These are phyloP conservation scores for Acanthacorydalis orientalis DNA, from an alignment of 2,888 invertebrate species.

Conservation along the genomic window DNA sequence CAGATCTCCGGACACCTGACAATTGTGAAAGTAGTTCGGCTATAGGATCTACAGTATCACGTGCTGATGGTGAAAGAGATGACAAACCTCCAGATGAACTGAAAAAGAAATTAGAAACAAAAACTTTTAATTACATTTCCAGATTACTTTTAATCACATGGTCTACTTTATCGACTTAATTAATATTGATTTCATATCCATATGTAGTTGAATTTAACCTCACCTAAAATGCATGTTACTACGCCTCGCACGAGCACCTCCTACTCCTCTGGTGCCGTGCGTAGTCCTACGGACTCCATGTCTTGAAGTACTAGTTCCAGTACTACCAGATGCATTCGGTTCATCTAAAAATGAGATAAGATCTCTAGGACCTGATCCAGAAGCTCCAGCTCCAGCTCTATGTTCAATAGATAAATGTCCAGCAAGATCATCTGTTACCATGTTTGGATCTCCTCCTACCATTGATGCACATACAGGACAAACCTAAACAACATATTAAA, in stretches of 20 bases:
- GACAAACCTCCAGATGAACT: conserved; percentile 75
- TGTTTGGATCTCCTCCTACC: conserved; percentile 93
- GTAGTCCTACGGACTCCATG: conserved; percentile 27
- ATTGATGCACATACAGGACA: conserved; percentile 95
- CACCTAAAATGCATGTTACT: conserved; percentile 89
- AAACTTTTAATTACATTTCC: background rate
- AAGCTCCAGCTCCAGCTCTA: conserved; percentile 29
- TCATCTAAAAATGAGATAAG: conserved; percentile 88
- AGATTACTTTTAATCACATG: background rate
- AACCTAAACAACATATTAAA: conserved; percentile 1
- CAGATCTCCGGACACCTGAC: conserved; percentile 73
- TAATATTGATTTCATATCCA: background rate
- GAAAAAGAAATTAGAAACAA: conserved; percentile 13
- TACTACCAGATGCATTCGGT: conserved; percentile 50
- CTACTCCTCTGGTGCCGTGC: conserved; percentile 46
- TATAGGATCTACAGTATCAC: conserved; percentile 92
- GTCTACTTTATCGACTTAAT: background rate
- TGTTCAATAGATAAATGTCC: conserved; percentile 92
- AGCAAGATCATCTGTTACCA: conserved; percentile 95
- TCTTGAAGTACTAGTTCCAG: conserved; percentile 22
- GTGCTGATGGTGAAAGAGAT: conserved; percentile 71
- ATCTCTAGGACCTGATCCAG: conserved; percentile 59
- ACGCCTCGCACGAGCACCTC: conserved; percentile 62
- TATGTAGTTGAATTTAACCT: conserved; percentile 8
- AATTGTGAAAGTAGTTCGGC: conserved; percentile 90